These are phyloP conservation scores for Coreius guichenoti DNA, from an alignment of 2,797 vertebrate genomes.

Conservation along the genomic window DNA sequence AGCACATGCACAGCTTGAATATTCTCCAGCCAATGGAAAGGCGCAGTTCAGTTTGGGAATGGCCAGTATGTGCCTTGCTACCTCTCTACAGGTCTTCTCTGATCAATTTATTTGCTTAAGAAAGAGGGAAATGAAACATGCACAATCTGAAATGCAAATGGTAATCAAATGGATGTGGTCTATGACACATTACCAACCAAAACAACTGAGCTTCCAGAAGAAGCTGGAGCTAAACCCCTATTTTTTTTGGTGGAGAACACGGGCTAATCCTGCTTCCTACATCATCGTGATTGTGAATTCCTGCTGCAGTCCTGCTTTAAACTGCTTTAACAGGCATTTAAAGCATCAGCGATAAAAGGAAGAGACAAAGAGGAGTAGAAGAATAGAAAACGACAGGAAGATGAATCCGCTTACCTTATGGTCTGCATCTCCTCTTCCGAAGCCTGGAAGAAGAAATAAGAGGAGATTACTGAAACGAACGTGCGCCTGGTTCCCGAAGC, in stretches of 20 bases:
- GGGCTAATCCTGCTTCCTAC: not conserved
- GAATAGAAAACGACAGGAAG: conserved; percentile 60
- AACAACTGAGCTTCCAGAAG: not conserved
- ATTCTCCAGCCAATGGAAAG: conserved; percentile 5
- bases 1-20: conserved; percentile 21
- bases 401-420: conserved; percentile 86
- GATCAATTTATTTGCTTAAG: not conserved
- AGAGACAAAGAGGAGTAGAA: conserved; percentile 51
- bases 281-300: not conserved
- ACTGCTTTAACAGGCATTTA: not conserved
- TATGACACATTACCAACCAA: not conserved
- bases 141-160: not conserved
- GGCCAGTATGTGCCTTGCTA: not conserved
- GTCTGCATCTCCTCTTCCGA: conserved; percentile 87
- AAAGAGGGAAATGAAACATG: not conserved
- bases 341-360: not conserved
- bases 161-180: not conserved
- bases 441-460: conserved; percentile 85
- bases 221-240: not conserved
- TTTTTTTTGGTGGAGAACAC: not conserved
- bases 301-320: conserved; percentile 33
- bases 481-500: conserved; percentile 57
- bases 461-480: conserved; percentile 66
- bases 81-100: not conserved
- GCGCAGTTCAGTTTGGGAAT: not conserved